Percentiles rank a stretch among this genome's conserved stretches.
phyloP scores from a whole-genome alignment of 2,888 invertebrate species.

The Lamellibrachia columna region DNA sequence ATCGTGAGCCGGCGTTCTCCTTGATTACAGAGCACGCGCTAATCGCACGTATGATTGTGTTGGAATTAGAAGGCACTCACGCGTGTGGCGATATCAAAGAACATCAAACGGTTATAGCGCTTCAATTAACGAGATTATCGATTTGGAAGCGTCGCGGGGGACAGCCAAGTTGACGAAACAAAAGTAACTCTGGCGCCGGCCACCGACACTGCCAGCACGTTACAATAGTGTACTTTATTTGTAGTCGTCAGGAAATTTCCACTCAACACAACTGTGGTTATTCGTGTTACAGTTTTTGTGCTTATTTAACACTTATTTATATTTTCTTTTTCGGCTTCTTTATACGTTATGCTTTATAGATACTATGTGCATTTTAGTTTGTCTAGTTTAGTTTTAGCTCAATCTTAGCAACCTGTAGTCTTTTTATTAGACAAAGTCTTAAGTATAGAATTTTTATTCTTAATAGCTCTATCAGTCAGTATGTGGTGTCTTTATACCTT shows the following conservation, averaged over 20 bases:
- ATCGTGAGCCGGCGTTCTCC: background rate
- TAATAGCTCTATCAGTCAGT: too few species aligned
- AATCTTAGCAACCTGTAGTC: too few species aligned
- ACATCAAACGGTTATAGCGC: background rate
- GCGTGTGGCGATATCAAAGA: background rate
- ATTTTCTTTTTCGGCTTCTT: background rate
- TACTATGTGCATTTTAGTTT: too few species aligned
- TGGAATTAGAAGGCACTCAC: background rate
- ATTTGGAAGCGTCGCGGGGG: background rate
- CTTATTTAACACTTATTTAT: background rate
- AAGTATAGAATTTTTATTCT: too few species aligned
- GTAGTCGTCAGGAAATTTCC: background rate
- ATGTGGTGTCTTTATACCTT: too few species aligned
- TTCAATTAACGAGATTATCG: background rate
- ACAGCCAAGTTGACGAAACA: background rate
- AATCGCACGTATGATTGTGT: background rate
- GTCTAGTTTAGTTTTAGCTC: too few species aligned
- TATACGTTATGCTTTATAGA: background rate
- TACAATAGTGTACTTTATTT: background rate
- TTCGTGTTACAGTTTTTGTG: background rate
- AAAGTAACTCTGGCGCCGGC: background rate
- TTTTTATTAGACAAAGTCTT: too few species aligned
- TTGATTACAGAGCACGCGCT: slow-evolving; percentile 7
- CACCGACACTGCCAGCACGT: too few species aligned
- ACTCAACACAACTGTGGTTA: background rate